A percentile compares a stretch with the other conserved stretches of the same genome.
These are phyloP conservation scores for Microcebus ravelobensis DNA, from an alignment of 2,113 vertebrate species.

Conservation along the genomic window DNA sequence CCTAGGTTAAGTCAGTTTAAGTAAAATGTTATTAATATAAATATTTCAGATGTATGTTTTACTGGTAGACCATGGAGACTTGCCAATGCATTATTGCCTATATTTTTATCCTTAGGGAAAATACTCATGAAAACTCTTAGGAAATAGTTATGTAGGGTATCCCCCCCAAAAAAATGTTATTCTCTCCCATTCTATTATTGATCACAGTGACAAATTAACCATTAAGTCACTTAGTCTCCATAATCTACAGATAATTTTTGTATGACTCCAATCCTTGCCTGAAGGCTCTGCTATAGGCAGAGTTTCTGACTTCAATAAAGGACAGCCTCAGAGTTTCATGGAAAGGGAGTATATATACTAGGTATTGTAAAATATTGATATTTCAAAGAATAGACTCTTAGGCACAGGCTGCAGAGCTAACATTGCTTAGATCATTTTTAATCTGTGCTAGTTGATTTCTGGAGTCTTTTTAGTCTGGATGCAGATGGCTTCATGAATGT, in stretches of 20 bases:
- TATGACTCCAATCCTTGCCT: background rate
- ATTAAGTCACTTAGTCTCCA: background rate
- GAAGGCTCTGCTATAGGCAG: background rate
- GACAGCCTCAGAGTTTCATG: background rate
- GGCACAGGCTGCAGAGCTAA: background rate
- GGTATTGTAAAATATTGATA: background rate
- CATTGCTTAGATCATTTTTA: background rate
- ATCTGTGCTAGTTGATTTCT: background rate
- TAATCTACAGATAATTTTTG: background rate
- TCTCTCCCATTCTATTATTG: background rate
- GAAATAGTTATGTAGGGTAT: background rate
- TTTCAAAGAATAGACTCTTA: background rate
- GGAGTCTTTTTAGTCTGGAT: background rate
- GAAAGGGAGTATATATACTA: background rate
- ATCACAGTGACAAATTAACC: background rate
- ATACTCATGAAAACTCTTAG: background rate
- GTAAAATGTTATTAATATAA: background rate
- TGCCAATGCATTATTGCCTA: background rate
- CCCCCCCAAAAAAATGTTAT: background rate
- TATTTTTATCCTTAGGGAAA: background rate
- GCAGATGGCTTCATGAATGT: background rate
- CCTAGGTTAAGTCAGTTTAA: background rate
- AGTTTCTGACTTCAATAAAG: background rate
- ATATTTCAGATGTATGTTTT: slow-evolving; percentile 1
- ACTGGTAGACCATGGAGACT: background rate